These are phyloP conservation scores for Synanthedon andrenaeformis DNA, from an alignment of 2,888 invertebrate species.

Conservation along the genomic window DNA sequence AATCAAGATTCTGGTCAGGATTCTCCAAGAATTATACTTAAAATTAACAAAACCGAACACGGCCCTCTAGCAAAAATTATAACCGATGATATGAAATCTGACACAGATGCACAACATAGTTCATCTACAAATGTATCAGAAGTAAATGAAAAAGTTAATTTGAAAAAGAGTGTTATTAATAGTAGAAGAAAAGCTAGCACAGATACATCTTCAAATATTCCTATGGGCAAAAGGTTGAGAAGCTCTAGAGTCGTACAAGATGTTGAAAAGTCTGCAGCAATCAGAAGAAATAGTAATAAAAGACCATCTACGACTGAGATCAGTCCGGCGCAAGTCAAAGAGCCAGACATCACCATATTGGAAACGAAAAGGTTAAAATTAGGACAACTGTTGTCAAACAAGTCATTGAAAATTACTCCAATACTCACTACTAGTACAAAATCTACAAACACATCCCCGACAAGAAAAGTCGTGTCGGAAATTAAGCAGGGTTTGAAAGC, in stretches of 20 bases:
- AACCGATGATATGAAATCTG: conserved; percentile 47
- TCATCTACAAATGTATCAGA: conserved; percentile 27
- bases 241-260: conserved; percentile 55
- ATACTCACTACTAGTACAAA: conserved; percentile 22
- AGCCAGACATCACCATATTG: conserved; percentile 39
- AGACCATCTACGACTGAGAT: conserved; percentile 32
- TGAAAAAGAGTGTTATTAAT: conserved; percentile 34
- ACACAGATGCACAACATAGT: conserved; percentile 23
- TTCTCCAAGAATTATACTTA: conserved; percentile 72
- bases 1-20: conserved; percentile 59
- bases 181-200: conserved; percentile 37
- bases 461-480: conserved; percentile 29
- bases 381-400: conserved; percentile 53
- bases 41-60: conserved; percentile 74
- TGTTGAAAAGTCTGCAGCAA: conserved; percentile 33
- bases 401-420: conserved; percentile 47
- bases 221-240: conserved; percentile 51
- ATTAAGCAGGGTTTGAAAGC: conserved; percentile 32
- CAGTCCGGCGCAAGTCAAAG: conserved; percentile 35
- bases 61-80: conserved; percentile 62
- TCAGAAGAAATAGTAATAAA: conserved; percentile 36
- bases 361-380: conserved; percentile 57
- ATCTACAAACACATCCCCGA: conserved; percentile 27
- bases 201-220: conserved; percentile 28
- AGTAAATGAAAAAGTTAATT: conserved; percentile 30